These are phyloP conservation scores for Scalopus aquaticus DNA, from an alignment of 2,113 vertebrate species.

Conservation along the genomic window DNA sequence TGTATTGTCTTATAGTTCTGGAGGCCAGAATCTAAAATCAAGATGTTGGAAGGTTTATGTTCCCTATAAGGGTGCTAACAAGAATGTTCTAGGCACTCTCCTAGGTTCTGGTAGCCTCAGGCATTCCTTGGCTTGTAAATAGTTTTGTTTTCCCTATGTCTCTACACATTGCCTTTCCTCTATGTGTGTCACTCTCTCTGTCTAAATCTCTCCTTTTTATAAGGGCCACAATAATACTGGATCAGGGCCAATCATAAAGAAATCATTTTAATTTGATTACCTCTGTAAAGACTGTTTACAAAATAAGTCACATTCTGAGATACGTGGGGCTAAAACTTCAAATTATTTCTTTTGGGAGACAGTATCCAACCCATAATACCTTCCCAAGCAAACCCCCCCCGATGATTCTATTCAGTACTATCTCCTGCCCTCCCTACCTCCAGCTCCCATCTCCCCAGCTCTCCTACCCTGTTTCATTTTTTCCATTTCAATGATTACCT, in stretches of 20 bases:
- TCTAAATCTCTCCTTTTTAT: neutral
- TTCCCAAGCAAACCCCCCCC: neutral
- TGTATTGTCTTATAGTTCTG: neutral
- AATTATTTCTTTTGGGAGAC: neutral
- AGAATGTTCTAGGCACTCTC: neutral
- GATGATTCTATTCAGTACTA: neutral
- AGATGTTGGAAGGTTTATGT: too few species aligned
- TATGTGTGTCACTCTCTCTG: neutral
- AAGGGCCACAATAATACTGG: neutral
- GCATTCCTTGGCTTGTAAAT: too few species aligned
- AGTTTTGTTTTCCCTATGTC: too few species aligned
- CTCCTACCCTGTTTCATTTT: neutral
- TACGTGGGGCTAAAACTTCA: neutral
- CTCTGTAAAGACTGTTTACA: neutral
- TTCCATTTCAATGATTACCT: neutral
- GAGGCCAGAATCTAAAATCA: neutral
- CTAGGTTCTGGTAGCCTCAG: too few species aligned
- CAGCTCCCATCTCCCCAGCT: neutral
- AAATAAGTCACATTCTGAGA: neutral
- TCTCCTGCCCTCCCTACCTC: neutral
- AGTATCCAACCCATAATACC: neutral
- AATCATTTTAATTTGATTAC: neutral
- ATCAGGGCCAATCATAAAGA: neutral
- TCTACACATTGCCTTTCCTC: neutral
- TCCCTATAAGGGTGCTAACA: neutral